phyloP scores from a whole-genome alignment of 2,888 invertebrate genomes.

The Exocentrus adspersus region DNA sequence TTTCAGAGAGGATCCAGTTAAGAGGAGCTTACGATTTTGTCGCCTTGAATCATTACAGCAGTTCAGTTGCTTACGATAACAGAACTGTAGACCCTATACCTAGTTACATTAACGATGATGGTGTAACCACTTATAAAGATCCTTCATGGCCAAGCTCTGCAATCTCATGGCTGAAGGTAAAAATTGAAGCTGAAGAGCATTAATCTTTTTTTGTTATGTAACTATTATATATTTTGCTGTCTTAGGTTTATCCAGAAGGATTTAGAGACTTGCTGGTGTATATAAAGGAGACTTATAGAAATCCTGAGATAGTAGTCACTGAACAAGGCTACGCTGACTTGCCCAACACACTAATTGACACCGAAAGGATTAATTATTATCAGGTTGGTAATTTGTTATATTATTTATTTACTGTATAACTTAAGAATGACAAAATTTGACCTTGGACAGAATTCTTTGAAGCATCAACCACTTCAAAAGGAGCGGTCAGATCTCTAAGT shows the following conservation, averaged over 20 bases:
- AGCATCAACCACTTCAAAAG: too few species aligned
- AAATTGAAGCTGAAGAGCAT: too few species aligned
- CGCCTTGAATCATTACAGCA: neutral
- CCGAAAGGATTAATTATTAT: conserved; percentile 24
- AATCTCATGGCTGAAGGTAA: too few species aligned
- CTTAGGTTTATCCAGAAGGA: too few species aligned
- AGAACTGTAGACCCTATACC: neutral
- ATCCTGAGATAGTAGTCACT: too few species aligned
- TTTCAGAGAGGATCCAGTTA: neutral
- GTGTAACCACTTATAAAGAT: neutral
- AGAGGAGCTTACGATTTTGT: conserved; percentile 1
- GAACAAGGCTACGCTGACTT: conserved; percentile 34
- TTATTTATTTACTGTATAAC: too few species aligned
- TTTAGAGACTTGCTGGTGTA: neutral
- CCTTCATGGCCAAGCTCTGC: too few species aligned
- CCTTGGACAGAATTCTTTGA: too few species aligned
- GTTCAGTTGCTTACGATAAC: neutral
- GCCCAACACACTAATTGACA: conserved; percentile 21
- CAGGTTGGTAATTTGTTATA: conserved; percentile 21
- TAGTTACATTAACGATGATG: neutral
- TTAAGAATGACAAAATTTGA: too few species aligned
- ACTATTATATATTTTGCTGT: too few species aligned
- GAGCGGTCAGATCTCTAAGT: too few species aligned
- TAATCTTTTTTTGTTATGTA: too few species aligned
- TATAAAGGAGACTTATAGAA: conserved; percentile 17